A percentile compares a stretch with the other conserved stretches of the same genome.
Conservation (phyloP, 1,140 invertebrate genomes). For the Leptopilina clavipes region DNA sequence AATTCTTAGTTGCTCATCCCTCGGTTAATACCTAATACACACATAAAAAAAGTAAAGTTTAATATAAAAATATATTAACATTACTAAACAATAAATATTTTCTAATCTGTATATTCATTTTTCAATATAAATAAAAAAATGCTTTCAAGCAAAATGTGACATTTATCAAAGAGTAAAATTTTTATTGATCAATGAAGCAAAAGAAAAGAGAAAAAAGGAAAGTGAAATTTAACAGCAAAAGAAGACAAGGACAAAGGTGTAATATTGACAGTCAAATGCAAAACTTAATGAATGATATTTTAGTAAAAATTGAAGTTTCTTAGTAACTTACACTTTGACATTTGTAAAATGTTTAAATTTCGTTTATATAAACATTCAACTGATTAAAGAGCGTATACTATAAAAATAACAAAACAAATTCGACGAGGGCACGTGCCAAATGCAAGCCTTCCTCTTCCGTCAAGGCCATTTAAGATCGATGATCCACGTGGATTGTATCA, state of each 20-base stretch:
- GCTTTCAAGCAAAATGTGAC: no score
- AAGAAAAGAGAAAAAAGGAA: no score
- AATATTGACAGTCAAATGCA: not conserved
- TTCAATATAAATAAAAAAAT: no score
- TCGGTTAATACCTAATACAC: no score
- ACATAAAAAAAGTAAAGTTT: no score
- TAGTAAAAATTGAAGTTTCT: not conserved
- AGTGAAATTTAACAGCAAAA: no score
- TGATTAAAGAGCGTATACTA: constrained; percentile 21
- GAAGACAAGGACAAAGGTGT: not conserved
- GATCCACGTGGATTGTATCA: constrained; percentile 43
- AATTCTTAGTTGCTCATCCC: no score
- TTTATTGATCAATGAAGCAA: no score
- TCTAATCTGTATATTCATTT: no score
- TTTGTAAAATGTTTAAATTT: constrained; percentile 31
- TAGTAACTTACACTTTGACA: constrained; percentile 38
- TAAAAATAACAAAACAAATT: constrained; percentile 54
- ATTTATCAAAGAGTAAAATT: no score
- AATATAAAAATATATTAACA: no score
- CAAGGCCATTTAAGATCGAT: constrained; percentile 54
- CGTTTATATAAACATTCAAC: constrained; percentile 37
- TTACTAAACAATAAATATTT: no score
- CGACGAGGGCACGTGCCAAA: constrained; percentile 48
- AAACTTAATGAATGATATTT: not conserved
- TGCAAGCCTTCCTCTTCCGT: constrained; percentile 45